phyloP scores from a whole-genome alignment of 2,888 invertebrate genomes.

The Macrosiphum euphorbiae region DNA sequence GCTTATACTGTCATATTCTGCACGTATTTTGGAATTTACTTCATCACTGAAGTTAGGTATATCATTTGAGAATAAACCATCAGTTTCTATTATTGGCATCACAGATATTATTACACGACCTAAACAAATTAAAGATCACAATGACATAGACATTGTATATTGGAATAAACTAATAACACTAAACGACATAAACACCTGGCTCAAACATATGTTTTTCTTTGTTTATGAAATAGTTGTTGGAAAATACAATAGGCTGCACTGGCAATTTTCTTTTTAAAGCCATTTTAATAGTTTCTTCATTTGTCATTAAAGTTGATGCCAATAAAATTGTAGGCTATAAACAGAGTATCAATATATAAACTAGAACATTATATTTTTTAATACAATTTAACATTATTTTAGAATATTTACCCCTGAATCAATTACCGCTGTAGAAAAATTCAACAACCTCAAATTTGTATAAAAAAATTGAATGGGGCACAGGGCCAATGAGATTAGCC shows the following conservation, averaged over 20 bases:
- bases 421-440: constrained; percentile 21
- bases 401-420: constrained; percentile 29
- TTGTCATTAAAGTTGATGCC: constrained; percentile 23
- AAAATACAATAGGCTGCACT: constrained; percentile 57
- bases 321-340: constrained; percentile 43
- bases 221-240: constrained; percentile 57
- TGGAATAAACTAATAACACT: not conserved
- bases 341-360: not conserved
- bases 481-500: constrained; percentile 29
- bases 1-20: constrained; percentile 54
- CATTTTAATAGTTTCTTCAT: constrained; percentile 52
- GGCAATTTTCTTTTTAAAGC: constrained; percentile 54
- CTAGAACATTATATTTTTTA: not conserved
- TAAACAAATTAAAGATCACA: not conserved
- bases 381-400: not conserved
- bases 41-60: constrained; percentile 2
- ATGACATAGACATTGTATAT: not conserved
- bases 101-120: constrained; percentile 59
- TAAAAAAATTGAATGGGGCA: constrained; percentile 41
- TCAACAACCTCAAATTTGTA: constrained; percentile 8
- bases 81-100: constrained; percentile 55
- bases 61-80: constrained; percentile 39
- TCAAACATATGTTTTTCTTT: constrained; percentile 56
- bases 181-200: constrained; percentile 25
- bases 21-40: constrained; percentile 32